Conservation (phyloP, 1,140 invertebrate genomes). For the Ips nitidus region DNA sequence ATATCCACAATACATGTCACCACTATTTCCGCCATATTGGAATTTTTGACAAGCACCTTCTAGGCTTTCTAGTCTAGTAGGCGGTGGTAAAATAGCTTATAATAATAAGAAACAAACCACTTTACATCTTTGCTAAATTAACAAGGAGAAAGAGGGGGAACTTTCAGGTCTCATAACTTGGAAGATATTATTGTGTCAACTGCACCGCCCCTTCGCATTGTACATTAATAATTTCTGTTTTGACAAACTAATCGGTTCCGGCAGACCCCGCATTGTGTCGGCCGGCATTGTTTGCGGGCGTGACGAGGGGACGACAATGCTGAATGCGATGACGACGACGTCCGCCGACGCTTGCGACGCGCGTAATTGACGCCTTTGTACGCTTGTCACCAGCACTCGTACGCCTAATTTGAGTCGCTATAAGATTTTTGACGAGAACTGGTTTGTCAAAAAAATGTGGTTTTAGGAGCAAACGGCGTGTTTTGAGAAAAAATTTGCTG, state of each 20-base stretch:
- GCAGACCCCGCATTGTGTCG: slow-evolving; percentile 37
- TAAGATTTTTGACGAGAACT: slow-evolving; percentile 3
- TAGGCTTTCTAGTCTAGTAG: too few relatives aligned
- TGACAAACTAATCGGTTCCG: slow-evolving; percentile 37
- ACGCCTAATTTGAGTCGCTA: slow-evolving; percentile 50
- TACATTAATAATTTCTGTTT: slow-evolving; percentile 37
- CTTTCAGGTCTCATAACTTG: slow-evolving; percentile 4
- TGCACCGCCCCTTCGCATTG: slow-evolving; percentile 27
- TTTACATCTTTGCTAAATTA: too few relatives aligned
- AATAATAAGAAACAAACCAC: too few relatives aligned
- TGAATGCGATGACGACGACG: slow-evolving; percentile 33
- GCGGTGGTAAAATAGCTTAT: too few relatives aligned
- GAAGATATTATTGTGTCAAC: slow-evolving; percentile 30
- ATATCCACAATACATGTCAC: too few relatives aligned
- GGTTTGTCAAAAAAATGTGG: neutral
- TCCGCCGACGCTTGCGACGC: slow-evolving; percentile 40
- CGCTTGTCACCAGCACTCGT: slow-evolving; percentile 48
- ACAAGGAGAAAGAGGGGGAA: too few relatives aligned
- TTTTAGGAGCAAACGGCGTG: too few relatives aligned
- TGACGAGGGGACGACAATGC: slow-evolving; percentile 41
- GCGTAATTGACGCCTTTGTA: slow-evolving; percentile 51
- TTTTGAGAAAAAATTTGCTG: too few relatives aligned
- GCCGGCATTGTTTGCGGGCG: slow-evolving; percentile 45
- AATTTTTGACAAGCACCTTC: too few relatives aligned
- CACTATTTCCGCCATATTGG: too few relatives aligned